Percentiles rank a stretch among this genome's conserved stretches.
Evolutionary conservation across 2,113 vertebrate species (phyloP).

Genomic region (Tachuris rubrigastra): DNA sequence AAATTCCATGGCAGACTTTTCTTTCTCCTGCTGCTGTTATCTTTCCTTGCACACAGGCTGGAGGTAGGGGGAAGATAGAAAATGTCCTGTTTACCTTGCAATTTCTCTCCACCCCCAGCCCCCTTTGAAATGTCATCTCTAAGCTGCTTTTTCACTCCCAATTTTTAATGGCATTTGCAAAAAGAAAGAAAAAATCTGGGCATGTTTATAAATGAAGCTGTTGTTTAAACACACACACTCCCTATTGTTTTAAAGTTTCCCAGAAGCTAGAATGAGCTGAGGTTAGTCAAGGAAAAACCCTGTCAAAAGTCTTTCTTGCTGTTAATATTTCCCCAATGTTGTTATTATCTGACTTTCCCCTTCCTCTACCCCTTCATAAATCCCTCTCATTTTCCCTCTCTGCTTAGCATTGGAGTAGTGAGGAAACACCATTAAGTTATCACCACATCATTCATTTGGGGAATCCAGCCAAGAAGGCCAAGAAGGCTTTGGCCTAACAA

Average conservation of each 20-base stretch:
- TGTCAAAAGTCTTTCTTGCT: neutral
- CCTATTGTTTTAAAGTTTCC: neutral
- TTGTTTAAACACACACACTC: neutral
- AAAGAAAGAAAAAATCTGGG: neutral
- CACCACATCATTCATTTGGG: neutral
- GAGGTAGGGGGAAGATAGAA: constrained; percentile 47
- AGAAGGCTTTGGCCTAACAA: constrained; percentile 11
- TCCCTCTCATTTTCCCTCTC: neutral
- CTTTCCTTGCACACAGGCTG: constrained; percentile 52
- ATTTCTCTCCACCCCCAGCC: neutral
- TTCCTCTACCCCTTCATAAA: neutral
- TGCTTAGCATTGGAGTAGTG: neutral
- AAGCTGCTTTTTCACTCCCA: constrained; percentile 28
- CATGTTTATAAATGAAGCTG: neutral
- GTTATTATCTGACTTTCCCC: neutral
- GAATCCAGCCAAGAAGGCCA: constrained; percentile 35
- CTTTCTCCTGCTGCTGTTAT: constrained; percentile 62
- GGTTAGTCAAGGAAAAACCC: neutral
- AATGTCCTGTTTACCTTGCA: constrained; percentile 55
- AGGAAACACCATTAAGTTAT: constrained; percentile 19
- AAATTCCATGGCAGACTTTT: constrained; percentile 50
- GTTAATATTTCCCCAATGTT: neutral
- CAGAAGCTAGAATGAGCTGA: neutral
- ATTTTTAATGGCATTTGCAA: constrained; percentile 43
- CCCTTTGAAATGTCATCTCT: constrained; percentile 48